Conservation (phyloP, 1,140 invertebrate species). For the Leptopilina clavipes region DNA sequence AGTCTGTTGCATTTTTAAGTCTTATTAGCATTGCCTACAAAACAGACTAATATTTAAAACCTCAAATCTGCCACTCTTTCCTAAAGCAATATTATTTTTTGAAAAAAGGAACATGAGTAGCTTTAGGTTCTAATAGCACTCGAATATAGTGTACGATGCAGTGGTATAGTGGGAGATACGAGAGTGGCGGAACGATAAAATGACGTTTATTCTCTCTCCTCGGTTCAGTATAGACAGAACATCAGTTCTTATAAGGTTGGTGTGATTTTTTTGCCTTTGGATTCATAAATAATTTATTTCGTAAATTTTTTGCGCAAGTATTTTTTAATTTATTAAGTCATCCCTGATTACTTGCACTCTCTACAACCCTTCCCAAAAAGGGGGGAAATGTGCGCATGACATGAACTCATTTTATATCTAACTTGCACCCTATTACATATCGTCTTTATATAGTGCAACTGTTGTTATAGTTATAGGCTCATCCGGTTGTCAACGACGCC, state of each 20-base stretch:
- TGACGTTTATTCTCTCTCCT: slow-evolving; percentile 44
- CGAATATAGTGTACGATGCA: background rate
- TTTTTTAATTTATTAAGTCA: background rate
- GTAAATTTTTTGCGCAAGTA: background rate
- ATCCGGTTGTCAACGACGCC: slow-evolving; percentile 31
- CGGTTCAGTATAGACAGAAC: slow-evolving; percentile 43
- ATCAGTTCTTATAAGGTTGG: background rate
- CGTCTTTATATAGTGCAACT: background rate
- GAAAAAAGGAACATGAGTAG: background rate
- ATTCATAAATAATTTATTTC: background rate
- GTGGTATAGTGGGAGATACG: slow-evolving; percentile 11
- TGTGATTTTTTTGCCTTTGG: background rate
- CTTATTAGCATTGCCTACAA: no score
- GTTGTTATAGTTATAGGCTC: slow-evolving; percentile 4
- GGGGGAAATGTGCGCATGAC: background rate
- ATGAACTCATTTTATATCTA: slow-evolving; percentile 1
- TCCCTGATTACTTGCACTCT: background rate
- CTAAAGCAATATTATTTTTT: background rate
- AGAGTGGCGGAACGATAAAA: slow-evolving; percentile 48
- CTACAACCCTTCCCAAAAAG: background rate
- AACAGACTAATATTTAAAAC: no score
- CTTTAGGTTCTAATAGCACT: background rate
- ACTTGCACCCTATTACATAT: background rate
- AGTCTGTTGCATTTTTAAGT: no score
- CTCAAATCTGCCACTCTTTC: background rate